Evolutionary conservation across 2,888 invertebrate genomes (phyloP), one percentile per base, ranked within the genome.

Genomic region (Eupithecia centaureata): DNA sequence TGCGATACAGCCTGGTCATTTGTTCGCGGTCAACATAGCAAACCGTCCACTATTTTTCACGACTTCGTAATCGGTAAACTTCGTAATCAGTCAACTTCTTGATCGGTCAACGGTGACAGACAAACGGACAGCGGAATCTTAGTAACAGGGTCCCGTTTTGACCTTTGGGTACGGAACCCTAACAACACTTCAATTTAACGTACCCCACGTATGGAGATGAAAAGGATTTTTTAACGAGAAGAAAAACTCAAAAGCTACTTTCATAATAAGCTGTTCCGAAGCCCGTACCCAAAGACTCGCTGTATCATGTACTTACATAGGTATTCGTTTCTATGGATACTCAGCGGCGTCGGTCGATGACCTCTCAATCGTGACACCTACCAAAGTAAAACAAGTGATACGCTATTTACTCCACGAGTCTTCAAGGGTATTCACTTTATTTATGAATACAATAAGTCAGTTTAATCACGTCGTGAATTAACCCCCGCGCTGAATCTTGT

Each of bases 311-410:
- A 79, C 72, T 76, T 82, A 79, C 81, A 81, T 84, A 88, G 83
- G 83, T 87, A 87, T 83, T 76, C 83, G 89, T 92, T 83, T 83
- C 85, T 79, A 88, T 88, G 82, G 86, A 79, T 83, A 89, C 90
- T 78, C 79, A 77, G 85, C 81, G 85, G 87, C 86, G 86, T 86
- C 88, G 91, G 91, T 89, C 91, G 87, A 86, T 85, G 91, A 91
- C 90, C 92, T 86, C 84, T 77, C 69, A 82, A 87, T 85, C 87
- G 88, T 87, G 89, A 89, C 90, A 86, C 81, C 78, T 78, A 82
- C 79, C 78, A 84, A 85, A 86, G 85, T 83, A 83, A 86, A 89
- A 88, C 85, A 88, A 89, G 86, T 84, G 79, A 80, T 80, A 56
- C 79, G 84, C 84, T 88, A 86, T 86, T 88, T 86, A 86, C 86